These are phyloP conservation scores for Pyrgus malvae DNA, from an alignment of 2,888 invertebrate species.

Conservation along the genomic window DNA sequence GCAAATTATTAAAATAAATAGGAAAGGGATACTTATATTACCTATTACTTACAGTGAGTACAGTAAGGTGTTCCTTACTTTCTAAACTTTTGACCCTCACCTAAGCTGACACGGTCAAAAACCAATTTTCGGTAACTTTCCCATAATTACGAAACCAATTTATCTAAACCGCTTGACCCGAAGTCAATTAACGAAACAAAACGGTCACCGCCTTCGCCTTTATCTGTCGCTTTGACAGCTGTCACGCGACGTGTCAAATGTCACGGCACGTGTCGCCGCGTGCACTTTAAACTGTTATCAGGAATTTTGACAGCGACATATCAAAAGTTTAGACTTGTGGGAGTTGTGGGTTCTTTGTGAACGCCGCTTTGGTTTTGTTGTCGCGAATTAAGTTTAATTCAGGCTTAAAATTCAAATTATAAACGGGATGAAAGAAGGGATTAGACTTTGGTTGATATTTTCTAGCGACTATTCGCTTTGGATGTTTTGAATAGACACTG, in stretches of 20 bases:
- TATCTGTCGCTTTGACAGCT: constrained; percentile 55
- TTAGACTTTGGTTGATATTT: not conserved
- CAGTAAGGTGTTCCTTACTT: too few relatives aligned
- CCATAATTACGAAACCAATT: constrained; percentile 20
- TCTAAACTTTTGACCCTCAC: too few relatives aligned
- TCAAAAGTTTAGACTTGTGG: constrained; percentile 50
- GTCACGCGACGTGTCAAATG: constrained; percentile 61
- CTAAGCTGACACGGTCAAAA: not conserved
- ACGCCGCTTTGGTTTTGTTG: constrained; percentile 22
- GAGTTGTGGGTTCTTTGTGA: constrained; percentile 10
- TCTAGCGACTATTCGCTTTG: too few relatives aligned
- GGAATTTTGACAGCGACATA: constrained; percentile 60
- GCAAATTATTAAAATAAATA: too few relatives aligned
- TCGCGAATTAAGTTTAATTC: constrained; percentile 26
- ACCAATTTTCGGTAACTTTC: not conserved
- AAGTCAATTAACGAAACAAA: constrained; percentile 62
- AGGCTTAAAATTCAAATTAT: constrained; percentile 19
- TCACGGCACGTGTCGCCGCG: constrained; percentile 71
- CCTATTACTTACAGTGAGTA: too few relatives aligned
- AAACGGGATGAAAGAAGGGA: constrained; percentile 8
- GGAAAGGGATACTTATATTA: too few relatives aligned
- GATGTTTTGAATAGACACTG: too few relatives aligned
- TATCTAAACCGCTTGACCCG: constrained; percentile 38
- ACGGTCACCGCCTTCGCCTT: constrained; percentile 49
- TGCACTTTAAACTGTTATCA: constrained; percentile 69